Evolutionary conservation across 2,797 vertebrate species (phyloP).

Genomic region (Bradypodion ventrale): DNA sequence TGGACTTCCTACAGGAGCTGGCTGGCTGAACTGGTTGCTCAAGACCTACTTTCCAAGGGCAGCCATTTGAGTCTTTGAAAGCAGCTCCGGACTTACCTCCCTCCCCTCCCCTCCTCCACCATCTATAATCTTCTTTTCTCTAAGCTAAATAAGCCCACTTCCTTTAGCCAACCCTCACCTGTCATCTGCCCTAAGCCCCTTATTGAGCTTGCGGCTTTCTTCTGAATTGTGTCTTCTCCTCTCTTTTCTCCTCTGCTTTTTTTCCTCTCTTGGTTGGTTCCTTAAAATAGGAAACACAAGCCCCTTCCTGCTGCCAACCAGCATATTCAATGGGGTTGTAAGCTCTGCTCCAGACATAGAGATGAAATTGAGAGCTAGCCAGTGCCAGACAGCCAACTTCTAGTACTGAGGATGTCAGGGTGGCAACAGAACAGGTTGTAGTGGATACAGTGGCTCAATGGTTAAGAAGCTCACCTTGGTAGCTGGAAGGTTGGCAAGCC

Average conservation of each 20-base stretch:
- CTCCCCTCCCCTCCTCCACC: accelerated
- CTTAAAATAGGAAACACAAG: neutral
- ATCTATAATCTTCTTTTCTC: neutral
- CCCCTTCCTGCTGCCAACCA: too few species aligned
- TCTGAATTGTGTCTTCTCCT: neutral
- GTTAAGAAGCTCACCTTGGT: too few species aligned
- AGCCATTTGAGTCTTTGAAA: neutral
- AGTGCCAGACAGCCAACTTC: neutral
- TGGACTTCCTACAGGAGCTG: neutral
- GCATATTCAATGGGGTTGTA: too few species aligned
- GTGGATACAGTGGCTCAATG: too few species aligned
- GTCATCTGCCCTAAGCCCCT: neutral
- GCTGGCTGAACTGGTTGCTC: neutral
- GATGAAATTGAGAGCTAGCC: neutral
- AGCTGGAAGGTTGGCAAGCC: too few species aligned
- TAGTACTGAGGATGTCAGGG: neutral
- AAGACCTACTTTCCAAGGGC: neutral
- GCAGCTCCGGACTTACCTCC: neutral
- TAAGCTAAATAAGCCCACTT: neutral
- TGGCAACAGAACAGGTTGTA: too few species aligned
- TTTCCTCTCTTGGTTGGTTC: neutral
- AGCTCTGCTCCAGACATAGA: neutral
- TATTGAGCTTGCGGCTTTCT: neutral
- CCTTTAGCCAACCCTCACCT: neutral
- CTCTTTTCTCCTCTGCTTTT: neutral